A percentile compares a stretch with the other conserved stretches of the same genome.
Conservation (phyloP, 2,888 invertebrate genomes). For the Nemotelus nigrinus region DNA sequence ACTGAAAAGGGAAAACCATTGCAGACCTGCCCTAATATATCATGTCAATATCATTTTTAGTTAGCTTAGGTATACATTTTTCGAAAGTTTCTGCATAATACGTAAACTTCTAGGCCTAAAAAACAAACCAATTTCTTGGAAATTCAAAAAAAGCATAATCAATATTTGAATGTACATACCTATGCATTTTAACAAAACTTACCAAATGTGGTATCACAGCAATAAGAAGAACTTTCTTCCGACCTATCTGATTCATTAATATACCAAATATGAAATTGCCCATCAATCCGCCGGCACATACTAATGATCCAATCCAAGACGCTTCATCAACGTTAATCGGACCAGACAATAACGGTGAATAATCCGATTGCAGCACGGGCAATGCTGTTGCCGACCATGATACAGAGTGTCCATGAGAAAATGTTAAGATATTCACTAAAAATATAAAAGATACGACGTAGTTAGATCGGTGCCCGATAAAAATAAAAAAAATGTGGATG, state of each 20-base stretch:
- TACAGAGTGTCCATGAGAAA: slow-evolving; percentile 32
- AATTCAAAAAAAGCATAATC: no score
- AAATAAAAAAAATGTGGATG: no score
- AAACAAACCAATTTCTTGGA: no score
- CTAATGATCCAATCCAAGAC: slow-evolving; percentile 43
- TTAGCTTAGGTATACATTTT: no score
- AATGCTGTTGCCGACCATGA: slow-evolving; percentile 49
- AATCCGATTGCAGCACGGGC: slow-evolving; percentile 41
- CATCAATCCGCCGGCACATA: slow-evolving; percentile 44
- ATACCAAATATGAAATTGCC: slow-evolving; percentile 45
- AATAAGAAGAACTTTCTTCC: slow-evolving; percentile 36
- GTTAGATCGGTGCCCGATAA: no score
- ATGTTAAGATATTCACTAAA: slow-evolving; percentile 35
- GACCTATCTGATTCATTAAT: slow-evolving; percentile 44
- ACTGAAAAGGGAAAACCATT: no score
- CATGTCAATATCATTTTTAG: no score
- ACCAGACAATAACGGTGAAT: slow-evolving; percentile 44
- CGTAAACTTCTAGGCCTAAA: no score
- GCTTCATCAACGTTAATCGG: slow-evolving; percentile 35
- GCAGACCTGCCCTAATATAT: no score
- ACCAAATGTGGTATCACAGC: slow-evolving; percentile 46
- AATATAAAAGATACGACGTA: not conserved
- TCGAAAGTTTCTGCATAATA: no score
- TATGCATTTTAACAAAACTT: slow-evolving; percentile 1
- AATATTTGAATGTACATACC: no score